phyloP scores from a whole-genome alignment of 2,888 invertebrate species.

The Brachyptera risi region DNA sequence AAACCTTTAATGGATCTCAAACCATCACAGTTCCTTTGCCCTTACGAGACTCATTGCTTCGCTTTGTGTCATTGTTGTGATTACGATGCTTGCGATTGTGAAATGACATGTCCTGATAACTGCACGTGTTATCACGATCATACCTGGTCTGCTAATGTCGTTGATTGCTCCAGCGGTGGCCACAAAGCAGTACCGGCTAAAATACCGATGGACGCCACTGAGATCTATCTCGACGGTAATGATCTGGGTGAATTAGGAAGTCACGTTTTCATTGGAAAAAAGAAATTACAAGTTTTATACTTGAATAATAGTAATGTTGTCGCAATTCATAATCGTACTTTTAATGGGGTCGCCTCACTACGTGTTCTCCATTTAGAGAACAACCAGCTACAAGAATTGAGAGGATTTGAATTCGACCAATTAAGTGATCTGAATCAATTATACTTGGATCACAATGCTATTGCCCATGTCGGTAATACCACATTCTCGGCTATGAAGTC shows the following conservation, averaged over 20 bases:
- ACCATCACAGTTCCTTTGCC: slow-evolving; percentile 74
- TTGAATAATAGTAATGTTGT: slow-evolving; percentile 74
- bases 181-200: slow-evolving; percentile 70
- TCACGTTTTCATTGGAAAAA: slow-evolving; percentile 84
- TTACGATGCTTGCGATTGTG: slow-evolving; percentile 87
- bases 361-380: slow-evolving; percentile 72
- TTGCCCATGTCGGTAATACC: slow-evolving; percentile 66
- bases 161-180: slow-evolving; percentile 73
- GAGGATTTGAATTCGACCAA: slow-evolving; percentile 75
- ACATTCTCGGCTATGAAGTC: slow-evolving; percentile 71
- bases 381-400: slow-evolving; percentile 65
- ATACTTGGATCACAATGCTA: slow-evolving; percentile 71
- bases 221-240: slow-evolving; percentile 81
- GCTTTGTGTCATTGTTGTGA: slow-evolving; percentile 85
- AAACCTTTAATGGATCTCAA: slow-evolving; percentile 61
- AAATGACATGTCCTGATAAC: slow-evolving; percentile 83
- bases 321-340: slow-evolving; percentile 73
- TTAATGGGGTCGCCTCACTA: slow-evolving; percentile 72
- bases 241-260: slow-evolving; percentile 72
- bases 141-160: slow-evolving; percentile 79
- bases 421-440: slow-evolving; percentile 69
- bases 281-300: slow-evolving; percentile 71
- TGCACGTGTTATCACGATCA: slow-evolving; percentile 86
- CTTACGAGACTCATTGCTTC: slow-evolving; percentile 79
- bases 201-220: slow-evolving; percentile 87